These are phyloP conservation scores for Uropsilus gracilis DNA, from an alignment of 2,113 vertebrate genomes.

Conservation along the genomic window DNA sequence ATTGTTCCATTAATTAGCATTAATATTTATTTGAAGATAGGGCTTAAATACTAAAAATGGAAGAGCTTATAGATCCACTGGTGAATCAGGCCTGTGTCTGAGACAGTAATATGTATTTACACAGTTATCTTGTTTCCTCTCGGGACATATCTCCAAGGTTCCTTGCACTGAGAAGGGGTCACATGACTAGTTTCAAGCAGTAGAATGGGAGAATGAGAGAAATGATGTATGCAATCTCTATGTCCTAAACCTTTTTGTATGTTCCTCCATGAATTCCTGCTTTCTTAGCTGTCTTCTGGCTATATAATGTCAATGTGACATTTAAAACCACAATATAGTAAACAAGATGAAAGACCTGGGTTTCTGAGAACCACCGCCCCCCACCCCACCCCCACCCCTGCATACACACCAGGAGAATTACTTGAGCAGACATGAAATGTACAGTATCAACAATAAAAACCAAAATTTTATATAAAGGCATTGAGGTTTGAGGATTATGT, in stretches of 20 bases:
- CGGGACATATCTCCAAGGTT: background rate
- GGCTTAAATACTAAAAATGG: background rate
- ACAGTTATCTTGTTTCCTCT: background rate
- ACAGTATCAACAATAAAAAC: background rate
- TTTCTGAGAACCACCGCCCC: background rate
- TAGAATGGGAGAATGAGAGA: background rate
- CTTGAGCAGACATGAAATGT: background rate
- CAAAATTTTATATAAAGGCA: background rate
- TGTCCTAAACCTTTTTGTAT: background rate
- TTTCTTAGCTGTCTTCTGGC: background rate
- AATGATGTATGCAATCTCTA: background rate
- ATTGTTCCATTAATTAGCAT: background rate
- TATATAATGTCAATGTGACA: background rate
- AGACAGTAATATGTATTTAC: background rate
- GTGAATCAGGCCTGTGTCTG: background rate
- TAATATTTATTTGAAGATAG: background rate
- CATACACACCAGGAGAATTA: background rate
- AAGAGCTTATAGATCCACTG: background rate
- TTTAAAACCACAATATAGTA: background rate
- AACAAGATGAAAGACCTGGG: background rate
- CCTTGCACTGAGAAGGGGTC: background rate
- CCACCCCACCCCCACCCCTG: too few species aligned
- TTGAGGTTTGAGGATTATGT: slow-evolving; percentile 1
- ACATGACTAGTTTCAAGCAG: background rate
- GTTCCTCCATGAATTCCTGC: background rate